Conservation (phyloP, 2,888 invertebrate species). For the Andrena flavipes region DNA sequence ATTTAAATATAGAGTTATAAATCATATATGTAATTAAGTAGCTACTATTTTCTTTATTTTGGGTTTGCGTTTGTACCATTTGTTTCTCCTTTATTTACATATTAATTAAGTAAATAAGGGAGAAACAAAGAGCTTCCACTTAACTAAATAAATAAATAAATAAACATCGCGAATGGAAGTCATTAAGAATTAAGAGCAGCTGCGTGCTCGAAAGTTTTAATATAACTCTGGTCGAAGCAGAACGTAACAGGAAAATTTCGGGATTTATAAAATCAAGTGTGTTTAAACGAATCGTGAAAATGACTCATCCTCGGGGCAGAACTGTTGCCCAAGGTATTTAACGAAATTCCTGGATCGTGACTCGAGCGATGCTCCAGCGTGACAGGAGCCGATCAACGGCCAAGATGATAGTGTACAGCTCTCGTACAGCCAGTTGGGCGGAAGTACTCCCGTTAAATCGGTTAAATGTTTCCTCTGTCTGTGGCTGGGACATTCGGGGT, state of each 20-base stretch:
- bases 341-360: slow-evolving; percentile 31
- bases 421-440: slow-evolving; percentile 36
- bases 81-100: too few relatives aligned
- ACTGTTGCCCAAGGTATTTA: background rate
- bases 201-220: background rate
- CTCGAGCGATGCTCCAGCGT: slow-evolving; percentile 6
- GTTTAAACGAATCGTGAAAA: background rate
- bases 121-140: too few relatives aligned
- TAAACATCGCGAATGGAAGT: slow-evolving; percentile 3
- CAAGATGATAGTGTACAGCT: slow-evolving; percentile 46
- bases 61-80: too few relatives aligned
- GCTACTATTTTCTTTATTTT: too few relatives aligned
- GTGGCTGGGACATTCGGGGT: slow-evolving; percentile 35
- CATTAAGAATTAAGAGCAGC: slow-evolving; percentile 4
- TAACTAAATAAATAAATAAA: too few relatives aligned
- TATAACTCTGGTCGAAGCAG: background rate
- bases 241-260: background rate
- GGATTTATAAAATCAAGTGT: background rate
- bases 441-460: slow-evolving; percentile 64
- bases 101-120: too few relatives aligned
- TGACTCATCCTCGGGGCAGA: too few relatives aligned
- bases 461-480: slow-evolving; percentile 62
- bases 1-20: too few relatives aligned
- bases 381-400: slow-evolving; percentile 38
- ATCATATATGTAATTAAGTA: too few relatives aligned